Percentiles rank a stretch among this genome's conserved stretches.
Evolutionary conservation across 2,888 invertebrate genomes (phyloP).

Genomic region (Polymixis flavicincta): DNA sequence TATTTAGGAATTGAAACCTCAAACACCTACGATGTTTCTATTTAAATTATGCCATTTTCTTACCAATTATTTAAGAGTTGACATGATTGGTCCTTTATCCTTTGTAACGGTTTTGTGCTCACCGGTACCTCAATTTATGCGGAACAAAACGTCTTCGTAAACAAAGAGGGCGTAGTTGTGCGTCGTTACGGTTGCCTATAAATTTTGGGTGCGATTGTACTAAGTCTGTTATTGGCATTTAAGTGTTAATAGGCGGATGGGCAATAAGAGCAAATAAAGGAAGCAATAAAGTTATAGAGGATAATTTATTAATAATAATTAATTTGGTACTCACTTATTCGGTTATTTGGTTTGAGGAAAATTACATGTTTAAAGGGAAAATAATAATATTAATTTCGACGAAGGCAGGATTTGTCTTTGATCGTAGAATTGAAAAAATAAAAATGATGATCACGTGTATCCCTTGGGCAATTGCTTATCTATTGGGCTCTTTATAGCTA

Average conservation of each 20-base stretch:
- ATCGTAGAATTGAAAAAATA: background rate
- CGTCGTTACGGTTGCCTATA: conserved; percentile 7
- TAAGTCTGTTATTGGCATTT: conserved; percentile 27
- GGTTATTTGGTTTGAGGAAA: background rate
- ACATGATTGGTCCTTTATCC: background rate
- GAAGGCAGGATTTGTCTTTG: background rate
- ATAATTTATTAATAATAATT: background rate
- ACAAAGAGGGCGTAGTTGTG: conserved; percentile 7
- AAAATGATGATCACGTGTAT: background rate
- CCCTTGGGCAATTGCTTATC: background rate
- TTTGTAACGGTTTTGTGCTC: background rate
- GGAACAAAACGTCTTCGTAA: conserved; percentile 13
- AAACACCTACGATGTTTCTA: background rate
- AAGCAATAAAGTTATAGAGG: conserved; percentile 4
- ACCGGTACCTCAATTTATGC: conserved; percentile 5
- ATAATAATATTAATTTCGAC: background rate
- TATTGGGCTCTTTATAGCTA: background rate
- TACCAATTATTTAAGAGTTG: background rate
- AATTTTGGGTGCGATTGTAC: conserved; percentile 25
- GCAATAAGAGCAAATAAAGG: conserved; percentile 2
- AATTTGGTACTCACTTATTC: background rate
- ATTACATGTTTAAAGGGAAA: background rate
- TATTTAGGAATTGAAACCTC: background rate
- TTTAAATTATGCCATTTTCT: conserved; percentile 6
- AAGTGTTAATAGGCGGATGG: conserved; percentile 19